Base-by-base conservation (phyloP, 2,797 vertebrate genomes). In the Carduelis carduelis region DNA sequence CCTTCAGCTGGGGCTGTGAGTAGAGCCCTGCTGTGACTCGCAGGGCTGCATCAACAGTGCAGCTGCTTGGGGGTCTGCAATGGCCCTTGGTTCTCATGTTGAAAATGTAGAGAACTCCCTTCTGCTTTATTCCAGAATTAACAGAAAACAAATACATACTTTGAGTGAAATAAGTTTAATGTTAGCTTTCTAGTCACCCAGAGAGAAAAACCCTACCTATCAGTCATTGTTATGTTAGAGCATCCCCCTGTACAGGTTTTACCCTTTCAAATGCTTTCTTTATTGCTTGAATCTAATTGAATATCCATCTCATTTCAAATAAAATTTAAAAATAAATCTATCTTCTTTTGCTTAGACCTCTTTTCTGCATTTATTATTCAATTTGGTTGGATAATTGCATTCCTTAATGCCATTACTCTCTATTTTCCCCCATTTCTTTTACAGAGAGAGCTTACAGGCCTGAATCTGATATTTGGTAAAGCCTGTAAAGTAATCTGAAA, bases 341-440 rank as follows among this genome's bases (percentile, higher is more conserved):
- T 95, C 89, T 92, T 96, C 66, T 96, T 91, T 97, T 97, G 83
- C 94, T 96, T 97, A 94, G 96, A 96, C 68, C 41, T 97, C 93
- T 96, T 97, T 94, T 97, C 66, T 96, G 91, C 96, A 70, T 97
- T 86, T 95, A 91, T 96, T 95, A 90, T 94, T 97, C 83, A 96
- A 97, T 96, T 97, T 53, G 34, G 53, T 94, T 97, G 68, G 80
- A 95, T 97, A 97, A 97, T 97, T 97, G 91, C 86, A 94, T 96
- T 96, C 90, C 94, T 97, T 97, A 98, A 98, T 96, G 95, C 93
- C 90, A 96, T 97, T 97, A 97, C 74, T 90, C 63, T 79, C 37
- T 92, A 43, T 95, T 94, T 94, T 80, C 23, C 47, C 70, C 44
- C 46, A 57, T 95, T 96, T 92, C 35, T 95, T 95, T 91, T 87